These are phyloP conservation scores for Zeus faber DNA, from an alignment of 2,113 vertebrate species.

Conservation along the genomic window DNA sequence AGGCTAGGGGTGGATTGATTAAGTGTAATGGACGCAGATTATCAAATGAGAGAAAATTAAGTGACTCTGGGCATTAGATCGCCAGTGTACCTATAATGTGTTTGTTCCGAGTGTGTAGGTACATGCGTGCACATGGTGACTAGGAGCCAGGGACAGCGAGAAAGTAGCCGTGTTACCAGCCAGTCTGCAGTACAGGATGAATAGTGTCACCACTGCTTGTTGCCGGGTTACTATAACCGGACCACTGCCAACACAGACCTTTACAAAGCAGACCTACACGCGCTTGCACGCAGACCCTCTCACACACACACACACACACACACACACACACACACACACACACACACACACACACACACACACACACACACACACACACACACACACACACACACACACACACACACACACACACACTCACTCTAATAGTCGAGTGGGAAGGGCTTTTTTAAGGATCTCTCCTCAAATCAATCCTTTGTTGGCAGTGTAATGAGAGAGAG, in stretches of 20 bases:
- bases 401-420: neutral
- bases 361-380: neutral
- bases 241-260: conserved; percentile 40
- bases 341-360: conserved; percentile 10
- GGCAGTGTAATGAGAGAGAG: conserved; percentile 12
- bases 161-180: too few relatives aligned
- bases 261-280: conserved; percentile 4
- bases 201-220: conserved; percentile 54
- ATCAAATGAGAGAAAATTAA: too few relatives aligned
- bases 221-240: conserved; percentile 61
- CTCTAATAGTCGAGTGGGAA: conserved; percentile 45
- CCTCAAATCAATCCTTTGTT: conserved; percentile 55
- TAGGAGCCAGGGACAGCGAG: conserved; percentile 16
- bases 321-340: too few relatives aligned
- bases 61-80: too few relatives aligned
- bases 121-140: too few relatives aligned
- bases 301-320: too few relatives aligned
- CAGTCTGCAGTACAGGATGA: conserved; percentile 52
- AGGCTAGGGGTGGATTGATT: too few relatives aligned
- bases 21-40: too few relatives aligned
- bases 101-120: too few relatives aligned
- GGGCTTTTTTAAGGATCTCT: conserved; percentile 43
- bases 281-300: conserved; percentile 3
- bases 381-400: neutral
- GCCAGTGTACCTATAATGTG: too few relatives aligned